A percentile compares a stretch with the other conserved stretches of the same genome.
Conservation (phyloP, 2,888 invertebrate genomes). For the Euphydryas editha region DNA sequence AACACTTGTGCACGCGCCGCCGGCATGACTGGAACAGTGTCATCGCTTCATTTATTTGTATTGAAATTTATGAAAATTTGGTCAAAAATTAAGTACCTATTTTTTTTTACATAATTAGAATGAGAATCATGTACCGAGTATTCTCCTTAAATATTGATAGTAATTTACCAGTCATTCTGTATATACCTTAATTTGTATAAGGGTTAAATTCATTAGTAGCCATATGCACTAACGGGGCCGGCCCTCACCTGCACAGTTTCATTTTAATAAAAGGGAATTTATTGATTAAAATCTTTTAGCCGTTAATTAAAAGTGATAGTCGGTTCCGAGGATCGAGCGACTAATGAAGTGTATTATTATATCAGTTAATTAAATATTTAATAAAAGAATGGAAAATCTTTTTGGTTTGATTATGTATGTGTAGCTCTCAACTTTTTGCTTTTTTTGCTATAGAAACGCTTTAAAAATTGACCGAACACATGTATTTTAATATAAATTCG, state of each 20-base stretch:
- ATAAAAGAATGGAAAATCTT: neutral
- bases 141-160: too few relatives aligned
- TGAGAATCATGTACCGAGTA: too few relatives aligned
- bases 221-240: slow-evolving; percentile 36
- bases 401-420: neutral
- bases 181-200: too few relatives aligned
- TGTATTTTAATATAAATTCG: too few relatives aligned
- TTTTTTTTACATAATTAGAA: too few relatives aligned
- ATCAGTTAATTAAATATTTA: neutral
- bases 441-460: neutral
- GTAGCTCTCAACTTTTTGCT: neutral
- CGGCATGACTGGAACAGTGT: too few relatives aligned
- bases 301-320: slow-evolving; percentile 38
- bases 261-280: slow-evolving; percentile 39
- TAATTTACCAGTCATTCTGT: too few relatives aligned
- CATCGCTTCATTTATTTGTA: too few relatives aligned
- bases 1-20: too few relatives aligned
- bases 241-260: slow-evolving; percentile 37
- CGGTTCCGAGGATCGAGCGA: neutral
- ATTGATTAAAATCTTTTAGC: slow-evolving; percentile 35
- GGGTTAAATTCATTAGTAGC: slow-evolving; percentile 42
- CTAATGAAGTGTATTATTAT: neutral
- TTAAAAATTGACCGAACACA: too few relatives aligned
- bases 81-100: too few relatives aligned
- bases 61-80: too few relatives aligned